phyloP scores from a whole-genome alignment of 1,140 invertebrate genomes.

The Trissolcus basalis region DNA sequence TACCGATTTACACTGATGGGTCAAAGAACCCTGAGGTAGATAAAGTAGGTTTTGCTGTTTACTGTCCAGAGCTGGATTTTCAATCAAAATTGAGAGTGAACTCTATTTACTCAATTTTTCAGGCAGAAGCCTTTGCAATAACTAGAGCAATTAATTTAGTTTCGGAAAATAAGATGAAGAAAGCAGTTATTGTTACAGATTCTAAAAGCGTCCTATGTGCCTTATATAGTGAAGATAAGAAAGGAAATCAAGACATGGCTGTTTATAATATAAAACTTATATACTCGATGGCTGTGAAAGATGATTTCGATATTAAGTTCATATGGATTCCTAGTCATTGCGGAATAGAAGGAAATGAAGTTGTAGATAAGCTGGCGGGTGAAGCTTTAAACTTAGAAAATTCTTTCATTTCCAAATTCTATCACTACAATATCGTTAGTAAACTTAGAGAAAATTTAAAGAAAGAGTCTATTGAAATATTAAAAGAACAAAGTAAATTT shows the following conservation, averaged over 20 bases:
- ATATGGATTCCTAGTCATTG: conserved; percentile 6
- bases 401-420: conserved; percentile 1
- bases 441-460: background rate
- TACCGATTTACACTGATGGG: conserved; percentile 3
- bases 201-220: background rate
- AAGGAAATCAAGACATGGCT: background rate
- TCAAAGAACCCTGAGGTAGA: background rate
- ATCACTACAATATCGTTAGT: background rate
- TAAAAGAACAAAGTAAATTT: background rate
- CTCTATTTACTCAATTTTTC: conserved; percentile 3
- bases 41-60: conserved; percentile 8
- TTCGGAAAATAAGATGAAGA: background rate
- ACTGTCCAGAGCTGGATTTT: background rate
- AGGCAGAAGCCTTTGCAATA: conserved; percentile 14
- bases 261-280: background rate
- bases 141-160: background rate
- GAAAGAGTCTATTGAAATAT: background rate
- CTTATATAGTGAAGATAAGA: background rate
- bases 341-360: conserved; percentile 1
- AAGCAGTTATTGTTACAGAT: background rate
- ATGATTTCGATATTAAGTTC: background rate
- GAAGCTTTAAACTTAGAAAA: background rate
- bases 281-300: background rate
- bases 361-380: background rate
- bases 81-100: background rate